Percentiles rank a stretch among this genome's conserved stretches.
These are phyloP conservation scores for Hyperoplus lanceolatus DNA, from an alignment of 2,797 vertebrate genomes.

Conservation along the genomic window DNA sequence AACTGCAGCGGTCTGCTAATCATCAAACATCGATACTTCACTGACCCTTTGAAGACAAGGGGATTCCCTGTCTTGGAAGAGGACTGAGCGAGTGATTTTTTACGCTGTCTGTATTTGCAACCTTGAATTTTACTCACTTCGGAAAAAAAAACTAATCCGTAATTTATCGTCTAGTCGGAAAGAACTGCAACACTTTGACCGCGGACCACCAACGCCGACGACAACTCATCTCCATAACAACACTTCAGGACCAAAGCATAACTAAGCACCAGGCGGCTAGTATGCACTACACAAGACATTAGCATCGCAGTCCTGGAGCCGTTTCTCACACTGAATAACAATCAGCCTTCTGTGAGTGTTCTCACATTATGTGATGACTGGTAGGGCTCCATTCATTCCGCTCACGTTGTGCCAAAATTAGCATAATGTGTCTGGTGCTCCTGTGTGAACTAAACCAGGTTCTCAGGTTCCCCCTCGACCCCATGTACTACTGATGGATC, in stretches of 20 bases:
- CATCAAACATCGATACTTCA: slow-evolving; percentile 49
- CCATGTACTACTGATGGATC: slow-evolving; percentile 77
- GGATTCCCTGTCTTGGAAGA: slow-evolving; percentile 39
- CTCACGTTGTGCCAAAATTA: slow-evolving; percentile 56
- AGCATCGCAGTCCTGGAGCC: slow-evolving; percentile 54
- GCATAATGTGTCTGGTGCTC: slow-evolving; percentile 70
- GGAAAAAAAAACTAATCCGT: slow-evolving; percentile 53
- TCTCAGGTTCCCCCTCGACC: slow-evolving; percentile 68
- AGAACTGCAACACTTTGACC: slow-evolving; percentile 47
- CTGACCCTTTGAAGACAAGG: slow-evolving; percentile 33
- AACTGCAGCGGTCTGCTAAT: slow-evolving; percentile 56
- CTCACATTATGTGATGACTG: slow-evolving; percentile 62
- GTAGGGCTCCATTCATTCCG: slow-evolving; percentile 40
- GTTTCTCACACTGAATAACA: slow-evolving; percentile 74
- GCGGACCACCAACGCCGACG: slow-evolving; percentile 60
- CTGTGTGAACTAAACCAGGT: slow-evolving; percentile 69
- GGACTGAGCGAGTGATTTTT: slow-evolving; percentile 33
- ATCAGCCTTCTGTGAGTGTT: slow-evolving; percentile 60
- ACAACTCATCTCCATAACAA: slow-evolving; percentile 60
- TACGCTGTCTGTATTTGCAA: slow-evolving; percentile 29
- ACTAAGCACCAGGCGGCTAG: slow-evolving; percentile 51
- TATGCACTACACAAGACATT: slow-evolving; percentile 37
- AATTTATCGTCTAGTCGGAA: slow-evolving; percentile 47
- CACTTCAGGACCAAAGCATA: slow-evolving; percentile 60
- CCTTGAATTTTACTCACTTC: slow-evolving; percentile 50